Evolutionary conservation across 2,888 invertebrate species (phyloP).

Genomic region (Belgica antarctica): DNA sequence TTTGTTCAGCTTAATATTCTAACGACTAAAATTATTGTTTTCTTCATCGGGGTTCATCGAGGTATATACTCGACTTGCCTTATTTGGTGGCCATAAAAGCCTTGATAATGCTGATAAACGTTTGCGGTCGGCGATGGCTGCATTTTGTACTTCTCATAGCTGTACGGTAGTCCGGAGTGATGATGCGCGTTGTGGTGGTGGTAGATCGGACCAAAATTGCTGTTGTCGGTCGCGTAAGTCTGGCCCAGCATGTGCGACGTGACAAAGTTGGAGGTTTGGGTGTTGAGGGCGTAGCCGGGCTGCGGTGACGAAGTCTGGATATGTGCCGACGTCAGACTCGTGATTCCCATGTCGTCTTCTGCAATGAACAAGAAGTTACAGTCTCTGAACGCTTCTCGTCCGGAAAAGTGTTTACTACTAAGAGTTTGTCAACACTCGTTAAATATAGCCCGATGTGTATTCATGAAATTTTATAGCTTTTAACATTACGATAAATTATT

Average conservation of each 20-base stretch:
- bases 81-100: conserved; percentile 46
- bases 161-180: conserved; percentile 45
- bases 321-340: conserved; percentile 21
- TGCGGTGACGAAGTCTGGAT: conserved; percentile 34
- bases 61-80: conserved; percentile 43
- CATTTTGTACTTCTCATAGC: conserved; percentile 55
- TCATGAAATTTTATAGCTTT: conserved; percentile 17
- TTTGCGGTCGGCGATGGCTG: conserved; percentile 46
- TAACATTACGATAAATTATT: conserved; percentile 28
- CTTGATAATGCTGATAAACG: conserved; percentile 52
- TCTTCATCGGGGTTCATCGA: conserved; percentile 5
- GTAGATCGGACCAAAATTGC: conserved; percentile 55
- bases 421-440: conserved; percentile 23
- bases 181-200: conserved; percentile 51
- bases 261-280: conserved; percentile 27
- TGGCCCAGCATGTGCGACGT: conserved; percentile 48
- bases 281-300: conserved; percentile 2
- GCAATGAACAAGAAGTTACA: not conserved
- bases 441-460: conserved; percentile 24
- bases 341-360: conserved; percentile 38
- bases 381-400: too few species aligned
- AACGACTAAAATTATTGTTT: conserved; percentile 1
- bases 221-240: conserved; percentile 52
- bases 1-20: not conserved
- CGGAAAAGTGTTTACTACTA: conserved; percentile 8